phyloP scores from a whole-genome alignment of 2,888 invertebrate species.

The Pterostichus madidus region DNA sequence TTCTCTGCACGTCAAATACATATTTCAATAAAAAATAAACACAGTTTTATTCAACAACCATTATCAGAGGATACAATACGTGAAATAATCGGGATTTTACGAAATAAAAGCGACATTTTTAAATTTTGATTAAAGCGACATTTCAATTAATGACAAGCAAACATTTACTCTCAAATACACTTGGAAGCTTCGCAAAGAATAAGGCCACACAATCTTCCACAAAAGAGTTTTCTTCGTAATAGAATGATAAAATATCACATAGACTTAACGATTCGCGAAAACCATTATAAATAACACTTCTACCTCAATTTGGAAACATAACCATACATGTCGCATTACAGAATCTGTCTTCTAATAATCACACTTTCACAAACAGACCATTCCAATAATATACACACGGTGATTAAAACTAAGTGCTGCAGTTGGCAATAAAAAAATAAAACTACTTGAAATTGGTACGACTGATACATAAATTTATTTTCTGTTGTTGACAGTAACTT shows the following conservation, averaged over 20 bases:
- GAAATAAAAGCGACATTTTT: slow-evolving; percentile 5
- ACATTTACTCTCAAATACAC: slow-evolving; percentile 26
- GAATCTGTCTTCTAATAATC: too few relatives aligned
- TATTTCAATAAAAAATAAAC: slow-evolving; percentile 25
- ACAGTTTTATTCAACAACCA: slow-evolving; percentile 29
- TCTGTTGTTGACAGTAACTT: too few relatives aligned
- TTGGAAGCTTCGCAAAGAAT: slow-evolving; percentile 54
- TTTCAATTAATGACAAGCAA: slow-evolving; percentile 24
- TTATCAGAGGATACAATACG: not conserved
- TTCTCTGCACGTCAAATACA: slow-evolving; percentile 14
- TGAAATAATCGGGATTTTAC: not conserved
- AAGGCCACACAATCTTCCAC: slow-evolving; percentile 57
- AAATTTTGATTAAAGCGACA: slow-evolving; percentile 11
- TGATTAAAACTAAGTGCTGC: too few relatives aligned
- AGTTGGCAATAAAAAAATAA: too few relatives aligned
- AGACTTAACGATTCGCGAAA: slow-evolving; percentile 28
- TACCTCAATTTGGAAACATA: not conserved
- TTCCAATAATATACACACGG: too few relatives aligned
- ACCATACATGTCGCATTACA: not conserved
- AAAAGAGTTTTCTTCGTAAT: slow-evolving; percentile 49
- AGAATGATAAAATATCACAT: slow-evolving; percentile 62
- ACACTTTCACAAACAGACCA: too few relatives aligned
- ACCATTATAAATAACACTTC: not conserved
- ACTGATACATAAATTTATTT: too few relatives aligned
- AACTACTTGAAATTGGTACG: too few relatives aligned